phyloP scores from a whole-genome alignment of 2,113 vertebrate species.

The Lagopus muta region DNA sequence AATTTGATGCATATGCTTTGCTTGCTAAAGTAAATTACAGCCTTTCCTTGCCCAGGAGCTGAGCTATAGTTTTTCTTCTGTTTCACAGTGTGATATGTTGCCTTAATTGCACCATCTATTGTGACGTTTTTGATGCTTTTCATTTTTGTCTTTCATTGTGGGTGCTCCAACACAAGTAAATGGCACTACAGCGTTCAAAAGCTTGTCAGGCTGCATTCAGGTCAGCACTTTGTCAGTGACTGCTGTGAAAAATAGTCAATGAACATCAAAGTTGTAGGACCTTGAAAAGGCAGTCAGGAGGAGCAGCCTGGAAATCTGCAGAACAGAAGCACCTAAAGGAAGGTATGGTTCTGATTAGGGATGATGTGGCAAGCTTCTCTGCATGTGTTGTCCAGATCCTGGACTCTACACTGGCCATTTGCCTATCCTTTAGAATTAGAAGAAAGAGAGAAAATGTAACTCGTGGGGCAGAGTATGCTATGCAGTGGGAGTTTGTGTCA shows the following conservation, averaged over 20 bases:
- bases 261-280: background rate
- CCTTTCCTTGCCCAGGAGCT: background rate
- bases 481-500: background rate
- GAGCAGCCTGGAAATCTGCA: background rate
- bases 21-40: background rate
- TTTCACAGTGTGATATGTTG: background rate
- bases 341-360: background rate
- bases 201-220: background rate
- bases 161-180: background rate
- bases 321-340: background rate
- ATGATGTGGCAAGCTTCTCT: background rate
- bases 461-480: background rate
- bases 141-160: background rate
- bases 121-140: background rate
- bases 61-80: background rate
- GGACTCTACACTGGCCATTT: background rate
- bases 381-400: background rate
- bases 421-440: background rate
- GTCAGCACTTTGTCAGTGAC: background rate
- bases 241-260: background rate
- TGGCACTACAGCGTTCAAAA: background rate
- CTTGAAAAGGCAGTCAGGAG: background rate
- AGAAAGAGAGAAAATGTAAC: background rate
- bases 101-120: background rate
- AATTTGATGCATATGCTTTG: background rate